Evolutionary conservation across 53 echinoderm and acorn worm species (phyloP), one percentile per base, ranked within the genome.

Genomic region (Pentamera pediparva): DNA sequence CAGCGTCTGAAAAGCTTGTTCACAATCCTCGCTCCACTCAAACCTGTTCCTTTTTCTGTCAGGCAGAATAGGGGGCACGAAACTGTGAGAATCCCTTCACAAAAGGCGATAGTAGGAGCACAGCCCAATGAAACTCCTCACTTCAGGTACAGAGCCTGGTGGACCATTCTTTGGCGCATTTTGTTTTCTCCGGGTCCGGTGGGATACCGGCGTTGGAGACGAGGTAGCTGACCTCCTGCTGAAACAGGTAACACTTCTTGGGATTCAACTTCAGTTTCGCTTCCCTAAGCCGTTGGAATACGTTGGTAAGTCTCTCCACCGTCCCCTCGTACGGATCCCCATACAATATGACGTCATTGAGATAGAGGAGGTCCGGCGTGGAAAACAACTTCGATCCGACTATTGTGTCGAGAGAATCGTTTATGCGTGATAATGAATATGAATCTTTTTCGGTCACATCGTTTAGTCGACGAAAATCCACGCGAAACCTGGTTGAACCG

Each of bases 241-340:
- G n/a, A n/a, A n/a, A n/a, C n/a, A n/a, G n/a, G n/a, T 70, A 18
- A 39, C 84, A 84, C 21, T 84, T 84, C 77, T 78, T 71, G 3
- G 84, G 78, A 12, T 73, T 78, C 18, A 84, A 26, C 22, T 84
- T 84, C 30, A 84, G 18, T 6, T 54, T 28, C n/a, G 84, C 78
- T 6, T 45, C 78, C 49, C 71, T 13, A 0, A 83, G 52, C 40
- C 77, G 41, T 3, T 60, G 59, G 1, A 83, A 62, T 0, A 59
- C 60, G 0, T 35, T 49, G n/a, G 28, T 48, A 19, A 83, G 2
- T 40, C 77, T 77, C 12, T 9, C 17, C 12, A 83, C 49, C 15
- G 41, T 58, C 20, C 70, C 77, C 11, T 35, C 37, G 24, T 77
- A 55, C 0, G 59, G 5, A 83, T 59, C 15, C 77, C 77, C 13